phyloP scores from a whole-genome alignment of 1,140 invertebrate genomes.

The Coelopa frigida region DNA sequence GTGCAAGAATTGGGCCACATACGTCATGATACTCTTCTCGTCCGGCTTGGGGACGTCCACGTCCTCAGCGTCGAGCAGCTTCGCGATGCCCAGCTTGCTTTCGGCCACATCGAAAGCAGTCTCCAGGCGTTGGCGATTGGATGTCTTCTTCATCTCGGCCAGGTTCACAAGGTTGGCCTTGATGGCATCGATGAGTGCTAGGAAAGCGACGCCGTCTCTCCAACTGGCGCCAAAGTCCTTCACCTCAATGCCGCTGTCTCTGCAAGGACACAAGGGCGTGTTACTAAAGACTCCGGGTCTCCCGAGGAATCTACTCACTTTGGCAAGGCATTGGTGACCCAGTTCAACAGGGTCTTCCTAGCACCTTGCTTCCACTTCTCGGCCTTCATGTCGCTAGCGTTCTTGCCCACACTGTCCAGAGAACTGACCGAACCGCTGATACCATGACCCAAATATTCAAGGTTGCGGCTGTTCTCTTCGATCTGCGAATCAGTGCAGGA shows the following conservation, averaged over 20 bases:
- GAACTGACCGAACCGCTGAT: conserved; percentile 72
- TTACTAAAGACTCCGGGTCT: not conserved
- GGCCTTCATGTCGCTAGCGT: conserved; percentile 56
- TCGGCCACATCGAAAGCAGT: conserved; percentile 93
- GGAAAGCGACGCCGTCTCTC: conserved; percentile 94
- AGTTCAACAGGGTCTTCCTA: conserved; percentile 84
- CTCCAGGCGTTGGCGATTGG: conserved; percentile 75
- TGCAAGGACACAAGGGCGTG: conserved; percentile 40
- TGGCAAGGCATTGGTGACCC: conserved; percentile 89
- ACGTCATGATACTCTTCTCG: conserved; percentile 99
- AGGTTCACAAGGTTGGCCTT: conserved; percentile 88
- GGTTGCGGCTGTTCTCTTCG: conserved; percentile 86
- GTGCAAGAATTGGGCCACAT: conserved; percentile 96
- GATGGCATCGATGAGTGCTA: conserved; percentile 92
- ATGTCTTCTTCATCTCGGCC: conserved; percentile 64
- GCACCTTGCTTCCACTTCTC: conserved; percentile 82
- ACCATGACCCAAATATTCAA: conserved; percentile 77
- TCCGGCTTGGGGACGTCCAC: conserved; percentile 96
- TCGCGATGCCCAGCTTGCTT: conserved; percentile 83
- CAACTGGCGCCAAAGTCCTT: conserved; percentile 94
- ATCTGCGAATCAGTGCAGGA: conserved; percentile 56
- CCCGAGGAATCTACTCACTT: conserved; percentile 73
- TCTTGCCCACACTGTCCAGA: conserved; percentile 59
- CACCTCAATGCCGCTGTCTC: conserved; percentile 79
- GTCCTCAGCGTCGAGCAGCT: conserved; percentile 90